phyloP scores from a whole-genome alignment of 2,888 invertebrate species.

The Dolichopus griseipennis region DNA sequence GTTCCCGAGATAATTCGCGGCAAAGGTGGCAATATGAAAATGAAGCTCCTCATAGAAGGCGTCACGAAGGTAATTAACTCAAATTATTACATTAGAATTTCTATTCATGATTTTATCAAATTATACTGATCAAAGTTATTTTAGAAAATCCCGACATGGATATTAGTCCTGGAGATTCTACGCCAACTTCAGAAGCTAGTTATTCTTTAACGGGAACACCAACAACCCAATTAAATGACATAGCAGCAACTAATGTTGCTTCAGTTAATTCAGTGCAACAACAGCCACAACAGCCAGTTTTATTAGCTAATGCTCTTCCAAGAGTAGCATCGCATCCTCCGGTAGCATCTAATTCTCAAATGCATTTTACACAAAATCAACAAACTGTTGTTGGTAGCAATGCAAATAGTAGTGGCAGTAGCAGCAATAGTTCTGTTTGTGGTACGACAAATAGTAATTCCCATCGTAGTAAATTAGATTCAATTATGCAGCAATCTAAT shows the following conservation, averaged over 20 bases:
- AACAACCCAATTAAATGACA: conserved; percentile 30
- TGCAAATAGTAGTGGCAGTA: conserved; percentile 30
- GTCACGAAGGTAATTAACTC: conserved; percentile 36
- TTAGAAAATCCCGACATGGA: conserved; percentile 79
- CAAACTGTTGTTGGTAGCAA: conserved; percentile 25
- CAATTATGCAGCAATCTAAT: conserved; percentile 26
- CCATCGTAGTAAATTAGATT: conserved; percentile 18
- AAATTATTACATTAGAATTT: background rate
- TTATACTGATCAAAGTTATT: conserved; percentile 13
- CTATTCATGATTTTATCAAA: background rate
- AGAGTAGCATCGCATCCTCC: conserved; percentile 44
- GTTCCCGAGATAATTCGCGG: conserved; percentile 49
- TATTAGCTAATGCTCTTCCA: conserved; percentile 50
- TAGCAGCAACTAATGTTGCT: conserved; percentile 24
- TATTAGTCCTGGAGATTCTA: conserved; percentile 84
- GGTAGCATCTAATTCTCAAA: conserved; percentile 28
- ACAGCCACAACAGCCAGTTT: conserved; percentile 34
- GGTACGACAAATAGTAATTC: conserved; percentile 24
- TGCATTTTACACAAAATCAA: conserved; percentile 31
- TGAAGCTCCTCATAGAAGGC: conserved; percentile 40
- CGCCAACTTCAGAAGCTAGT: conserved; percentile 74
- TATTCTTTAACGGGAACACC: conserved; percentile 47
- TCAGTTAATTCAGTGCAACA: conserved; percentile 24
- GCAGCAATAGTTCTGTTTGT: conserved; percentile 30
- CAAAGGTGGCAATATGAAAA: conserved; percentile 44